phyloP scores from a whole-genome alignment of 2,113 vertebrate species.

The Carollia perspicillata region DNA sequence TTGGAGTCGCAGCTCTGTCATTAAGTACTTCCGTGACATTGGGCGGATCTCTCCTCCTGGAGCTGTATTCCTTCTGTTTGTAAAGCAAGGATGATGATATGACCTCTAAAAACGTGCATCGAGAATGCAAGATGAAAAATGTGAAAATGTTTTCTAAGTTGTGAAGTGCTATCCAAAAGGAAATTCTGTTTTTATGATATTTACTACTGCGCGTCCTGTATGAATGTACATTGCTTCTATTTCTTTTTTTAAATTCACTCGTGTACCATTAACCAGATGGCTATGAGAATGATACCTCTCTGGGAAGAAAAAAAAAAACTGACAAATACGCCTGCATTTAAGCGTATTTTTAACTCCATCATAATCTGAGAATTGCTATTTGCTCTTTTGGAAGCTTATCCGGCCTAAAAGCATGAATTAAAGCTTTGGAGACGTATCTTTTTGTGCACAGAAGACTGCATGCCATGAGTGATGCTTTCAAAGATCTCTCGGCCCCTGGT shows the following conservation, averaged over 20 bases:
- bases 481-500: neutral
- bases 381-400: constrained; percentile 24
- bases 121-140: constrained; percentile 47
- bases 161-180: neutral
- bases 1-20: neutral
- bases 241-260: neutral
- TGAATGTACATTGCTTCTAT: neutral
- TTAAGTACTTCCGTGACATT: neutral
- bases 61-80: neutral
- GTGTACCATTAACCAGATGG: constrained; percentile 16
- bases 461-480: neutral
- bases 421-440: constrained; percentile 10
- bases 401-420: neutral
- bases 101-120: neutral
- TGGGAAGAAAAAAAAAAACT: neutral
- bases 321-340: neutral
- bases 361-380: constrained; percentile 19
- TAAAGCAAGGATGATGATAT: constrained; percentile 14
- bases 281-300: neutral
- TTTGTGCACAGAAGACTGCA: neutral
- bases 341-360: constrained; percentile 10
- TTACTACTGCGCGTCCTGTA: neutral
- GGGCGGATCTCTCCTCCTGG: neutral
- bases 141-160: constrained; percentile 17
- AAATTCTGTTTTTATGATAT: constrained; percentile 55